Evolutionary conservation across 64 coral and sea anemone species (phyloP), one percentile per base, ranked within the genome.

Genomic region (Dendronephthya gigantea): DNA sequence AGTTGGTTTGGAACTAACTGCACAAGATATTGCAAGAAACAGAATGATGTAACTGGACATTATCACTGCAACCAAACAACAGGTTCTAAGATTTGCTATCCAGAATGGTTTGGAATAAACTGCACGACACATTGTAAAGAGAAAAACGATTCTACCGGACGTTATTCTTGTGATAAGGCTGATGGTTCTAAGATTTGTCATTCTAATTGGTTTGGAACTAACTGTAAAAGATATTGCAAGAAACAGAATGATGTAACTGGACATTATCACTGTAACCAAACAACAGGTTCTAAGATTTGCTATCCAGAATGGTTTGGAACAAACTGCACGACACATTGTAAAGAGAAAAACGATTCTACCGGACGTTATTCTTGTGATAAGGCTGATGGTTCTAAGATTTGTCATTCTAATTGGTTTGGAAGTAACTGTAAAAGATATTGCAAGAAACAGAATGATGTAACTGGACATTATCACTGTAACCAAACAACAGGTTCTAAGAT

Each of bases 141-240:
- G 11, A 31, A 33, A 14, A 39, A 79, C 22, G 72, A 33, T 37
- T 72, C 45, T 62, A 62, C 19, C 17, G 72, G 72, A 36, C 32
- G 36, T 79, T 79, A 36, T 79, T 35, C 25, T 5, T 79, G 72
- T 17, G 29, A 79, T 29, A 39, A 79, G 7, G 36, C 32, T 1
- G 81, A n/a, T 72, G 88, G 88, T 40, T 31, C 43, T 69, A 90
- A 90, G 41, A 85, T 13, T 59, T 90, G 88, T n/a, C 48, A 84
- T 28, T 22, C 32, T 22, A 72, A 84, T 16, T 90, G 88, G 88
- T 90, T 85, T 17, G 23, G 38, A 19, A 50, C 83, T 0, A 85
- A 81, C 83, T 90, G 88, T 34, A 85, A 47, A 40, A 90, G 9
- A 27, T 56, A 81, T 79, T 79, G 55, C 25, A 62, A 62, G 55